Percentiles rank a stretch among this genome's conserved stretches.
Conservation (phyloP, 2,113 vertebrate species). For the Willisornis vidua region DNA sequence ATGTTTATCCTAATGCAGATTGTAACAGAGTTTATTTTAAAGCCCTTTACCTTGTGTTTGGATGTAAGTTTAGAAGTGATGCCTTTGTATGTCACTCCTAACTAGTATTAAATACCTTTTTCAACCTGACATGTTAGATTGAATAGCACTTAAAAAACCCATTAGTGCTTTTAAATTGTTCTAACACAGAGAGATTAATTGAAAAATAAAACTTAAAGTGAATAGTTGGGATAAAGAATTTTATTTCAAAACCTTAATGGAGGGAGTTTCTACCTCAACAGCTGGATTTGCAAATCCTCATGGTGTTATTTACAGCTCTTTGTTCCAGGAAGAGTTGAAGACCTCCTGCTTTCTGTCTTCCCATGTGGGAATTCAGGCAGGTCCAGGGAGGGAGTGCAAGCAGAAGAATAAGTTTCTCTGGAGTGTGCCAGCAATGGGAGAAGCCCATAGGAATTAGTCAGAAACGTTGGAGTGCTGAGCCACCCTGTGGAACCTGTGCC, state of each 20-base stretch:
- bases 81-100: not conserved
- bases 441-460: slow-evolving; percentile 39
- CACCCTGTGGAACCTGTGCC: slow-evolving; percentile 13
- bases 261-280: not conserved
- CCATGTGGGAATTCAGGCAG: slow-evolving; percentile 19
- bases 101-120: not conserved
- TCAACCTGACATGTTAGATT: not conserved
- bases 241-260: not conserved
- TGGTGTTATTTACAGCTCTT: not conserved
- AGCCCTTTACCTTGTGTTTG: not conserved
- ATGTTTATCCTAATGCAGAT: not conserved
- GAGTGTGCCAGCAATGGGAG: not conserved
- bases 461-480: not conserved
- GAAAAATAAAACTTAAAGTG: not conserved
- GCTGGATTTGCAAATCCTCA: slow-evolving; percentile 11
- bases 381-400: not conserved
- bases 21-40: not conserved
- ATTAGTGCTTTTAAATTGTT: not conserved
- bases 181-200: not conserved
- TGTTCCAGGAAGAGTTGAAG: not conserved
- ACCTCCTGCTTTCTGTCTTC: slow-evolving; percentile 42
- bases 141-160: not conserved
- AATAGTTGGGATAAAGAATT: not conserved
- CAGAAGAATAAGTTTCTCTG: not conserved
- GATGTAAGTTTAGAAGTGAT: not conserved